These are phyloP conservation scores for Aethina tumida DNA, from an alignment of 1,140 invertebrate genomes.

Conservation along the genomic window DNA sequence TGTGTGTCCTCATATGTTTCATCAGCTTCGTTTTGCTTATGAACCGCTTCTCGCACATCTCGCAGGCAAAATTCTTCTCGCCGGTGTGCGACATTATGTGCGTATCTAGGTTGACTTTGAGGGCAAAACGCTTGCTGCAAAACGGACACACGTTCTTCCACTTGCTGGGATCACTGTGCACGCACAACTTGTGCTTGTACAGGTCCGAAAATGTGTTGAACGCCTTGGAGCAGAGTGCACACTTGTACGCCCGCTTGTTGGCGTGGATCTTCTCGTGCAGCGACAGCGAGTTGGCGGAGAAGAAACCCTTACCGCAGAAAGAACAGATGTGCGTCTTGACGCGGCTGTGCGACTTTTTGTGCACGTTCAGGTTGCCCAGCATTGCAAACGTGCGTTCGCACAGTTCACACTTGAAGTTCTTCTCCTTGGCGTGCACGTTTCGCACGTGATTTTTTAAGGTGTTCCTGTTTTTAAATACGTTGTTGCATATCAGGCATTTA, in stretches of 20 bases:
- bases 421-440: slow-evolving; percentile 47
- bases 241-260: slow-evolving; percentile 25
- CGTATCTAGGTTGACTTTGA: slow-evolving; percentile 26
- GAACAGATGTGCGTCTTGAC: slow-evolving; percentile 52
- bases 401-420: slow-evolving; percentile 52
- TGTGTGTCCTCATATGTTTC: slow-evolving; percentile 24
- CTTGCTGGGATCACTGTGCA: slow-evolving; percentile 20
- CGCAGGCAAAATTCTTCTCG: slow-evolving; percentile 30
- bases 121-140: slow-evolving; percentile 21
- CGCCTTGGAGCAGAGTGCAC: slow-evolving; percentile 23
- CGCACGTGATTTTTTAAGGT: slow-evolving; percentile 19
- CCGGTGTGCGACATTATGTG: slow-evolving; percentile 30
- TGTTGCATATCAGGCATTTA: slow-evolving; percentile 15
- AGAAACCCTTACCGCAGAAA: slow-evolving; percentile 61
- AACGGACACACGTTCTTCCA: slow-evolving; percentile 25
- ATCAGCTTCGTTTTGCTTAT: slow-evolving; percentile 20
- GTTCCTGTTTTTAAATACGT: slow-evolving; percentile 20
- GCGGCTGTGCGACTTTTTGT: slow-evolving; percentile 45
- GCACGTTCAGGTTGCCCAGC: slow-evolving; percentile 55
- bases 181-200: slow-evolving; percentile 28
- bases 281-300: slow-evolving; percentile 26
- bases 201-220: slow-evolving; percentile 29
- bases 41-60: slow-evolving; percentile 26
- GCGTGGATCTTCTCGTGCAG: slow-evolving; percentile 28
- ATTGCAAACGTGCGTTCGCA: slow-evolving; percentile 66